Evolutionary conservation across 2,113 vertebrate species (phyloP).

Genomic region (Quiscalus mexicanus): DNA sequence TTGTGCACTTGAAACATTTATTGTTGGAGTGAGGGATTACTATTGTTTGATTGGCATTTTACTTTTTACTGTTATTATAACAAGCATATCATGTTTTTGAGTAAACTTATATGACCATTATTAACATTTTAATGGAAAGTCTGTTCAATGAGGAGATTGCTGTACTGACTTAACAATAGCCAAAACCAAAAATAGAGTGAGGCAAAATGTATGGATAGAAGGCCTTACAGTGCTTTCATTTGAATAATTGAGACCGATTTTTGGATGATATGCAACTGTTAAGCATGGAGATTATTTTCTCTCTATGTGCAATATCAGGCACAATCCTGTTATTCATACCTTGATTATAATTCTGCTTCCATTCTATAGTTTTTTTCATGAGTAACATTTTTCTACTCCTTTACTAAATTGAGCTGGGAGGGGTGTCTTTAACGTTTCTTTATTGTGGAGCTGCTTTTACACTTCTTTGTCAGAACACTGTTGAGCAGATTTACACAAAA

Average conservation of each 20-base stretch:
- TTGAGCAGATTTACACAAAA: background rate
- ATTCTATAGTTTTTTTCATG: background rate
- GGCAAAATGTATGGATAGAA: background rate
- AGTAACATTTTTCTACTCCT: background rate
- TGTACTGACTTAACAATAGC: background rate
- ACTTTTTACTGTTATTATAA: slow-evolving; percentile 42
- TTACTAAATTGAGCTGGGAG: background rate
- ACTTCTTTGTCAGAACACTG: background rate
- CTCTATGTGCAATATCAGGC: background rate
- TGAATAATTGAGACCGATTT: background rate
- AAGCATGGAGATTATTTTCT: background rate
- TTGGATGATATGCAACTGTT: background rate
- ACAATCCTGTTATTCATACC: background rate
- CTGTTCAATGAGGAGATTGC: background rate
- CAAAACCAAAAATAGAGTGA: slow-evolving; percentile 16
- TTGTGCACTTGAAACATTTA: slow-evolving; percentile 43
- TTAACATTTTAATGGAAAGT: slow-evolving; percentile 12
- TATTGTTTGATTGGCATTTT: slow-evolving; percentile 55
- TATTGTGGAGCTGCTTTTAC: background rate
- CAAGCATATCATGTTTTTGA: slow-evolving; percentile 34
- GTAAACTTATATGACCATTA: slow-evolving; percentile 2
- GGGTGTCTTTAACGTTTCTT: background rate
- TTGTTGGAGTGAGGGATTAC: slow-evolving; percentile 32
- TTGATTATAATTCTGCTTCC: background rate
- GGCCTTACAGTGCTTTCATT: background rate